Base-by-base conservation (phyloP, 1,140 invertebrate species). In the Chlorops oryzae region DNA sequence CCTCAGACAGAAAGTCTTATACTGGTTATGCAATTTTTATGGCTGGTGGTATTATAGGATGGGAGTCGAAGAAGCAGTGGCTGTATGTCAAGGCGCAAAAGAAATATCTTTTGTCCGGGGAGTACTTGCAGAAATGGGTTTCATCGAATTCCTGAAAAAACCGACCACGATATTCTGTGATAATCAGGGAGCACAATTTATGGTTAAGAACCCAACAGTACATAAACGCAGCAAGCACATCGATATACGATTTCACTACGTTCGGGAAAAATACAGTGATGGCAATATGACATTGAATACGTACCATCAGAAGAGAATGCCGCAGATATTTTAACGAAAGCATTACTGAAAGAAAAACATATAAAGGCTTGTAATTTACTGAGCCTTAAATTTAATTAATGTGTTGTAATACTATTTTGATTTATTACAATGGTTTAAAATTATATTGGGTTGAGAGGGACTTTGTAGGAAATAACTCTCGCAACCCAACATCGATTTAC, bases 71-170 rank as follows among this genome's bases (percentile, higher is more conserved):
- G n/a, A n/a, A n/a, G n/a, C n/a, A n/a, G n/a, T n/a, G n/a, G n/a
- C n/a, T n/a, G n/a, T n/a, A n/a, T n/a, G n/a, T n/a, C n/a, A n/a
- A n/a, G n/a, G n/a, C n/a, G n/a, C n/a, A n/a, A n/a, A n/a, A n/a
- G n/a, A n/a, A n/a, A n/a, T n/a, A n/a, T n/a, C n/a, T n/a, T n/a
- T n/a, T n/a, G n/a, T n/a, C n/a, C n/a, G n/a, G n/a, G n/a, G n/a
- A n/a, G n/a, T n/a, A n/a, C n/a, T n/a, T n/a, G n/a, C n/a, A n/a
- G n/a, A n/a, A n/a, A n/a, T n/a, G n/a, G n/a, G n/a, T n/a, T n/a
- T n/a, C n/a, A n/a, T 47, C 63, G 22, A 43, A 58, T 40, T 59
- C 71, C 59, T 54, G 69, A 52, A 50, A 55, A 59, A 47, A 57
- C 41, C 53, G 28, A 25, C 25, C 22, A 39, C 4, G 22, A 22